These are phyloP conservation scores for Masnerella sp. DNA, from an alignment of 2,888 invertebrate species.

Conservation along the genomic window DNA sequence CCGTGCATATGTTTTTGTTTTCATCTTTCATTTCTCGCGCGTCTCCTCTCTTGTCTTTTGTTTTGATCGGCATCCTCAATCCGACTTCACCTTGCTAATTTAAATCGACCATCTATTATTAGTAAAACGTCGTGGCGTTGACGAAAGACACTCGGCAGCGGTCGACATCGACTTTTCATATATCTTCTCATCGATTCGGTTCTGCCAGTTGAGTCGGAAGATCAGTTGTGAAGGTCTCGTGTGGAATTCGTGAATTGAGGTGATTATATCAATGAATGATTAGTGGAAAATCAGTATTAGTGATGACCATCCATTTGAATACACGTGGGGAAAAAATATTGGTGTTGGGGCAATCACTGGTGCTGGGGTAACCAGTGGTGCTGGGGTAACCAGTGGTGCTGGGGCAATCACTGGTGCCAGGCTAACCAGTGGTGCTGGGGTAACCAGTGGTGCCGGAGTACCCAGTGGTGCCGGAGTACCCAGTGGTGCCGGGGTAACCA, in stretches of 20 bases:
- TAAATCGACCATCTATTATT: slow-evolving; percentile 65
- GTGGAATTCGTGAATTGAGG: slow-evolving; percentile 42
- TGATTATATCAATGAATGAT: too few species aligned
- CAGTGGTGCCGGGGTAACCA: too few species aligned
- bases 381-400: too few species aligned
- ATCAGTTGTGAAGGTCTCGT: slow-evolving; percentile 3
- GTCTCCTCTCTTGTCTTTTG: slow-evolving; percentile 48
- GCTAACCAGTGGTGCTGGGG: too few species aligned
- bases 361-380: too few species aligned
- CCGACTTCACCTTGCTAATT: slow-evolving; percentile 62
- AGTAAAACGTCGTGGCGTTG: slow-evolving; percentile 56
- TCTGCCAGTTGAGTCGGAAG: slow-evolving; percentile 37
- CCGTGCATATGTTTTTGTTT: slow-evolving; percentile 46
- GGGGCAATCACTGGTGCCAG: too few species aligned
- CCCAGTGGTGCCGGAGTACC: too few species aligned
- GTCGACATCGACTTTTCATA: slow-evolving; percentile 55
- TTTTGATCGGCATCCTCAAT: slow-evolving; percentile 52
- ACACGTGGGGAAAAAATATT: too few species aligned
- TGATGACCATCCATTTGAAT: too few species aligned
- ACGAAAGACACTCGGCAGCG: slow-evolving; percentile 45
- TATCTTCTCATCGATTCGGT: slow-evolving; percentile 42
- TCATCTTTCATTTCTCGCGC: slow-evolving; percentile 46
- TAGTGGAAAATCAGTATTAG: too few species aligned
- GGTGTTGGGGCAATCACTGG: too few species aligned
- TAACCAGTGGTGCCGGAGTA: too few species aligned